Conservation (phyloP, 1,140 invertebrate species). For the Pygmarrhopalites habei region DNA sequence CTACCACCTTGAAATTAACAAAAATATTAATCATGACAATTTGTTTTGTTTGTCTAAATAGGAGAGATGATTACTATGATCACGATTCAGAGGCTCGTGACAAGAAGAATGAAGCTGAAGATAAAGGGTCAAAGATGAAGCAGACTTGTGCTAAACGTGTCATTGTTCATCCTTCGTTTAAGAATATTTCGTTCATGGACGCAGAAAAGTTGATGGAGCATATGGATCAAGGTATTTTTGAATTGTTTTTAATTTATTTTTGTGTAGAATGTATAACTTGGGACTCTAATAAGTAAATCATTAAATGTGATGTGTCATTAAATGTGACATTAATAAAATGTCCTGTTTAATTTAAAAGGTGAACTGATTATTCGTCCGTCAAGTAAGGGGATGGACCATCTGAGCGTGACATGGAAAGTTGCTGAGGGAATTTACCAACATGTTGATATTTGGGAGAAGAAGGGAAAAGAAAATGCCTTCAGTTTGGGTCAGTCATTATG, state of each 20-base stretch:
- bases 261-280: too few species aligned
- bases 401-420: constrained; percentile 98
- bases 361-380: constrained; percentile 94
- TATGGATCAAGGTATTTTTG: constrained; percentile 94
- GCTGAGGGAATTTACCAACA: constrained; percentile 89
- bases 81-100: constrained; percentile 76
- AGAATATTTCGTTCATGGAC: constrained; percentile 90
- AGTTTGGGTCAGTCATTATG: constrained; percentile 81
- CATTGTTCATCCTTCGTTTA: constrained; percentile 94
- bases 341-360: too few species aligned
- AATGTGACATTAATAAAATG: too few species aligned
- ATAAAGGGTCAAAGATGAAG: constrained; percentile 67
- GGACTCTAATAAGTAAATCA: too few species aligned
- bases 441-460: constrained; percentile 89
- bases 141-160: constrained; percentile 88
- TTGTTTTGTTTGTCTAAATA: constrained; percentile 40
- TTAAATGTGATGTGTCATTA: too few species aligned
- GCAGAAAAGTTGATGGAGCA: constrained; percentile 81
- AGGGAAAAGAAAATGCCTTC: constrained; percentile 94
- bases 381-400: constrained; percentile 89
- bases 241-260: too few species aligned
- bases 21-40: constrained; percentile 10
- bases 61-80: constrained; percentile 89
- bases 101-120: constrained; percentile 66
- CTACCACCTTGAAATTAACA: too few species aligned